Conservation (phyloP, 2,113 vertebrate species). For the Rhineura floridana region DNA sequence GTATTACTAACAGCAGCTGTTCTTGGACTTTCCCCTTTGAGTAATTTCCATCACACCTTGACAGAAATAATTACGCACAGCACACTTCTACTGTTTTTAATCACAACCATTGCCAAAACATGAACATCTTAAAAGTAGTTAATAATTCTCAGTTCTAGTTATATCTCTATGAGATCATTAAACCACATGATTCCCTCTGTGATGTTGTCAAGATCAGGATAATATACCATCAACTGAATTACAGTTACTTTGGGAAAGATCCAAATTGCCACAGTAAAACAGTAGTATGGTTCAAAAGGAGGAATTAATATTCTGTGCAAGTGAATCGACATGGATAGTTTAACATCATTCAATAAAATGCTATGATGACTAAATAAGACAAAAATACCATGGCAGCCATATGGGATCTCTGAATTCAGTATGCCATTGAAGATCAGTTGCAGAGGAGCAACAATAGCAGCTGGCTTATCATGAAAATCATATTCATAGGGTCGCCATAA, state of each 20-base stretch:
- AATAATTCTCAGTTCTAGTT: neutral
- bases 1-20: neutral
- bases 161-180: constrained; percentile 12
- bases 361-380: neutral
- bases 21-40: neutral
- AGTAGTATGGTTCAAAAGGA: neutral
- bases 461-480: too few species aligned
- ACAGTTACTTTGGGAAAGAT: neutral
- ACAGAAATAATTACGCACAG: constrained; percentile 2
- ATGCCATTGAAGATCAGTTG: neutral
- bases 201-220: neutral
- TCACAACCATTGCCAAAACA: neutral
- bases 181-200: neutral
- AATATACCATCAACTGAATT: neutral
- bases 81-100: constrained; percentile 7
- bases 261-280: neutral
- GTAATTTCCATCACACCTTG: neutral
- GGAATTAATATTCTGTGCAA: neutral
- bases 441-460: neutral
- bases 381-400: neutral
- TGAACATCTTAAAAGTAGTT: neutral
- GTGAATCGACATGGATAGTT: neutral
- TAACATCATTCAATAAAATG: neutral
- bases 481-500: too few species aligned
- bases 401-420: neutral